Conservation (phyloP, 2,797 vertebrate species). For the Lycodopsis pacificus region DNA sequence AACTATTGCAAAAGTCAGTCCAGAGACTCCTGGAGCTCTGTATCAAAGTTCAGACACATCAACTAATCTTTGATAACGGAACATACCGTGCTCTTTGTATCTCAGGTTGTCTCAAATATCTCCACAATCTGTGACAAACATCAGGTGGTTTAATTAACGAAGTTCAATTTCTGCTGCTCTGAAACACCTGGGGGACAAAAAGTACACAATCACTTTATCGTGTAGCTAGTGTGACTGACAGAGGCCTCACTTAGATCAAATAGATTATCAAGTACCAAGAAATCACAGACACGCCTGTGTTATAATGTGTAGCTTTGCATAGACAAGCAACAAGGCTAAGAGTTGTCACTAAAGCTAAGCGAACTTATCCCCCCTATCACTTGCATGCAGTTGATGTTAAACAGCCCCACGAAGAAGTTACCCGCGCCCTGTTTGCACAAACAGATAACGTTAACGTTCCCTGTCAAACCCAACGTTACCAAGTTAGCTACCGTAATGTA, state of each 20-base stretch:
- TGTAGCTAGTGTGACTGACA: not conserved
- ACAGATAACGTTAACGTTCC: constrained; percentile 51
- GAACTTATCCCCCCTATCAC: constrained; percentile 6
- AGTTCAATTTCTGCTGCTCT: not conserved
- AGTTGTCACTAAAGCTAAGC: constrained; percentile 1
- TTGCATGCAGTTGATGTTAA: constrained; percentile 28
- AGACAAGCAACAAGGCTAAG: not conserved
- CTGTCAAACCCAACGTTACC: constrained; percentile 44
- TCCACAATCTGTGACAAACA: not conserved
- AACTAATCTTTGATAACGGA: constrained; percentile 56
- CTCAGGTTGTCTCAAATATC: not conserved
- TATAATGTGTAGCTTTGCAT: not conserved
- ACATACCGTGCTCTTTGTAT: constrained; percentile 18
- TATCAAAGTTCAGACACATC: constrained; percentile 73
- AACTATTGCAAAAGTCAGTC: constrained; percentile 68
- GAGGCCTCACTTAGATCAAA: not conserved
- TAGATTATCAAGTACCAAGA: not conserved
- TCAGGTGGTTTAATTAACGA: not conserved
- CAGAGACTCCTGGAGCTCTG: constrained; percentile 59
- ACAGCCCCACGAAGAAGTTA: constrained; percentile 32
- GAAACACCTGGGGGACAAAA: not conserved
- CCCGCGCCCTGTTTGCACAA: constrained; percentile 47
- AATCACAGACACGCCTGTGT: not conserved
- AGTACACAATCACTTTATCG: not conserved
- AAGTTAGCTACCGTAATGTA: constrained; percentile 12